A percentile compares a stretch with the other conserved stretches of the same genome.
These are phyloP conservation scores for Perodicticus potto DNA, from an alignment of 2,797 vertebrate species.

Conservation along the genomic window DNA sequence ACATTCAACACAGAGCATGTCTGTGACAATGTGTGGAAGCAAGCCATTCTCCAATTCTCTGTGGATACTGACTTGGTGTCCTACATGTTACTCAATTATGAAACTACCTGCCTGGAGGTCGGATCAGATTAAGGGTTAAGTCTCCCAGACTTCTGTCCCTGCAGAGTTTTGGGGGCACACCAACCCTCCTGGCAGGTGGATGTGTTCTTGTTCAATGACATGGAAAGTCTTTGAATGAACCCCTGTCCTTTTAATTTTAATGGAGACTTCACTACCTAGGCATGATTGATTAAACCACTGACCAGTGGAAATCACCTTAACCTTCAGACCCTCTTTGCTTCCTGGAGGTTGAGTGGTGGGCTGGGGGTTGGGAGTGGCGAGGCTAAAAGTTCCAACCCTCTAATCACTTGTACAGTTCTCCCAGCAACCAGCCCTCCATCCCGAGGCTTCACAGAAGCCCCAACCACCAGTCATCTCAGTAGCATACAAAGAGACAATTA, in stretches of 20 bases:
- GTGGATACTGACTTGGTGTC: neutral
- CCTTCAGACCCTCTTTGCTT: neutral
- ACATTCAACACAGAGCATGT: neutral
- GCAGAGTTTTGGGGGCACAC: neutral
- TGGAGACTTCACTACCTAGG: neutral
- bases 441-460: neutral
- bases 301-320: neutral
- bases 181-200: accelerated
- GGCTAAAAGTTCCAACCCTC: neutral
- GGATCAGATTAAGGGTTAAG: too few relatives aligned
- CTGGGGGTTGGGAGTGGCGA: neutral
- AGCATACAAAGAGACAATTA: neutral
- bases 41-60: neutral
- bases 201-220: neutral
- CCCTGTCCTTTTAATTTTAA: neutral
- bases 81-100: neutral
- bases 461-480: neutral
- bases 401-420: neutral
- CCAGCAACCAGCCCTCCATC: neutral
- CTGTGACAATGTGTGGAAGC: neutral
- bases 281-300: neutral
- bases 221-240: neutral
- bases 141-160: neutral
- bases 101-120: neutral
- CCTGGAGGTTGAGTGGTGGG: neutral